Evolutionary conservation across 2,888 invertebrate species (phyloP).

Genomic region (Pocota personata): DNA sequence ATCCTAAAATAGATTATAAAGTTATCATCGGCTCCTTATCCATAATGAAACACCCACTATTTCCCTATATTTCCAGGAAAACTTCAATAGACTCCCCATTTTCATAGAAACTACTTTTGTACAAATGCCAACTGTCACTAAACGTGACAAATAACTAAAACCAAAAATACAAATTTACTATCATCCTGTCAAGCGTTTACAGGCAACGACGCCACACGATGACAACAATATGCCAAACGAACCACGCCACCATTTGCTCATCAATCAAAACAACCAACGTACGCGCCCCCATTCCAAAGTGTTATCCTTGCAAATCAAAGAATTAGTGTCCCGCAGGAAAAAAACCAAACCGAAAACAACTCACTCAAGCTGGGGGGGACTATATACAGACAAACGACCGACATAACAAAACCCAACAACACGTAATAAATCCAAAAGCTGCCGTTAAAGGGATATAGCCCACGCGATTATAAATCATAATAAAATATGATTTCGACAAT

Average conservation of each 20-base stretch:
- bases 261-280: conserved; percentile 54
- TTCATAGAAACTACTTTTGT: neutral
- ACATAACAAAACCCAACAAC: conserved; percentile 46
- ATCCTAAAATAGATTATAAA: neutral
- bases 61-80: neutral
- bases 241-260: conserved; percentile 51
- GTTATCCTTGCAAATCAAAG: conserved; percentile 59
- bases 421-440: conserved; percentile 61
- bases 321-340: conserved; percentile 50
- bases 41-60: neutral
- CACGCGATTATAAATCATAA: conserved; percentile 69
- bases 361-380: conserved; percentile 32
- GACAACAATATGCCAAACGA: conserved; percentile 58
- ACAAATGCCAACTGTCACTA: neutral
- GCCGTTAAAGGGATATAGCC: conserved; percentile 52
- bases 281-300: neutral
- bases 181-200: conserved; percentile 29
- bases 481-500: conserved; percentile 61
- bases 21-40: no score
- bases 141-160: conserved; percentile 23
- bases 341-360: conserved; percentile 39
- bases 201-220: conserved; percentile 23
- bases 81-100: neutral
- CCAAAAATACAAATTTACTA: conserved; percentile 26
- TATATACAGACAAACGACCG: conserved; percentile 52